A percentile compares a stretch with the other conserved stretches of the same genome.
Evolutionary conservation across 2,797 vertebrate genomes (phyloP).

Genomic region (Crypturellus tataupa): DNA sequence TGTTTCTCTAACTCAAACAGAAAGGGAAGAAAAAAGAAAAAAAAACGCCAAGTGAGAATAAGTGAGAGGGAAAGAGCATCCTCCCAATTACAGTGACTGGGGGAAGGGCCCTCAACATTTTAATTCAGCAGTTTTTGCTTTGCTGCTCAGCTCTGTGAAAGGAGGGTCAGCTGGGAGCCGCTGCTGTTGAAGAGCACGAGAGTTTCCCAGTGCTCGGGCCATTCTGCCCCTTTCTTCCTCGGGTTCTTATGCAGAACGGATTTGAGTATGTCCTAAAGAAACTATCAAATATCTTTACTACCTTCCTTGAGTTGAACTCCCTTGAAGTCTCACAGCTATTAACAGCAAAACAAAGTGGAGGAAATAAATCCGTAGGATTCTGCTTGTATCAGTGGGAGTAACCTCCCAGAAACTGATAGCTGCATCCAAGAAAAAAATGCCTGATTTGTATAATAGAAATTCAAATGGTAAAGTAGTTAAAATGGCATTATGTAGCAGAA

Average conservation of each 20-base stretch:
- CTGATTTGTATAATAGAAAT: neutral
- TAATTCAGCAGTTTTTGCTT: neutral
- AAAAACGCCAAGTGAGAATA: neutral
- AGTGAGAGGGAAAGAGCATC: neutral
- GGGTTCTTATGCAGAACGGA: fast-evolving
- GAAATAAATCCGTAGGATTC: neutral
- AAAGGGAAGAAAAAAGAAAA: neutral
- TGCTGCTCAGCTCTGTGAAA: neutral
- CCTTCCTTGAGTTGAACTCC: neutral
- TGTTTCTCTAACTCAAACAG: neutral
- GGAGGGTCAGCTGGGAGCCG: neutral
- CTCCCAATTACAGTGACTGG: neutral
- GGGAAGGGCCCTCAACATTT: neutral
- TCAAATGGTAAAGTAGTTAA: neutral
- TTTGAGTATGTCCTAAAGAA: neutral
- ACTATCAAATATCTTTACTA: neutral
- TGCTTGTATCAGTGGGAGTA: neutral
- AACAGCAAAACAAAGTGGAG: neutral
- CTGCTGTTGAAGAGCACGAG: neutral
- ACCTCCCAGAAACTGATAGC: neutral
- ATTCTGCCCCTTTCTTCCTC: neutral
- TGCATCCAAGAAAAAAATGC: neutral
- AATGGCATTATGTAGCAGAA: neutral
- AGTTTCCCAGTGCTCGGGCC: neutral
- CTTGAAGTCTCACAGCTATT: neutral